Percentiles rank a stretch among this genome's conserved stretches.
Conservation (phyloP, 64 coral and sea anemone species). For the Actinia equina region DNA sequence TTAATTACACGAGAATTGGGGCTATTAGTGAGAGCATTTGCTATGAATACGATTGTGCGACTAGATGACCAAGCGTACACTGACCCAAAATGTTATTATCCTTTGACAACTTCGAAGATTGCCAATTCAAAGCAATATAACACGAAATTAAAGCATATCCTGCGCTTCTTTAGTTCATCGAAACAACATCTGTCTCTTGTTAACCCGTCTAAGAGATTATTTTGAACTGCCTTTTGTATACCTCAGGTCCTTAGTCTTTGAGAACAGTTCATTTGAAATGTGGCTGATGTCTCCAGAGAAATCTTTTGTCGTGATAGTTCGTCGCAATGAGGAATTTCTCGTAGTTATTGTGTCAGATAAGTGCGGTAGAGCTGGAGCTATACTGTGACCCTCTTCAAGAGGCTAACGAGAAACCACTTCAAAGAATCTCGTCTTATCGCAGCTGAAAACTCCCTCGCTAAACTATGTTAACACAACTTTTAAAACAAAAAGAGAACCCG, state of each 20-base stretch:
- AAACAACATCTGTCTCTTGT: neutral
- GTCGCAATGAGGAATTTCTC: neutral
- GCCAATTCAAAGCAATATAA: slow-evolving; percentile 2
- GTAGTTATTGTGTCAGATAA: neutral
- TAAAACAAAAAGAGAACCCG: neutral
- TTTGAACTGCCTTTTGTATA: neutral
- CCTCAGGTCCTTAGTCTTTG: neutral
- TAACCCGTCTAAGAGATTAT: neutral
- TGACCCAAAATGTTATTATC: neutral
- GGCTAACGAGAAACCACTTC: slow-evolving; percentile 1
- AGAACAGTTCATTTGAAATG: neutral
- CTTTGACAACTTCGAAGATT: neutral
- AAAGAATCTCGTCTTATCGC: slow-evolving; percentile 8
- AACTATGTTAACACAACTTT: slow-evolving; percentile 7
- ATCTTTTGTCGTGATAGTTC: slow-evolving; percentile 5
- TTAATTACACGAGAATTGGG: slow-evolving; percentile 14
- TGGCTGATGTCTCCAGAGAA: neutral
- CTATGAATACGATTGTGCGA: neutral
- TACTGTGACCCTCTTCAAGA: slow-evolving; percentile 2
- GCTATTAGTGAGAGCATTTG: slow-evolving; percentile 14
- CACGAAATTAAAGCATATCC: neutral
- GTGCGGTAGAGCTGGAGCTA: slow-evolving; percentile 10
- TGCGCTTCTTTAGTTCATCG: neutral
- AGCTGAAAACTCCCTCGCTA: slow-evolving; percentile 11
- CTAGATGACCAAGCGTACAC: neutral